phyloP scores from a whole-genome alignment of 2,113 vertebrate species.

The Clupea harengus region DNA sequence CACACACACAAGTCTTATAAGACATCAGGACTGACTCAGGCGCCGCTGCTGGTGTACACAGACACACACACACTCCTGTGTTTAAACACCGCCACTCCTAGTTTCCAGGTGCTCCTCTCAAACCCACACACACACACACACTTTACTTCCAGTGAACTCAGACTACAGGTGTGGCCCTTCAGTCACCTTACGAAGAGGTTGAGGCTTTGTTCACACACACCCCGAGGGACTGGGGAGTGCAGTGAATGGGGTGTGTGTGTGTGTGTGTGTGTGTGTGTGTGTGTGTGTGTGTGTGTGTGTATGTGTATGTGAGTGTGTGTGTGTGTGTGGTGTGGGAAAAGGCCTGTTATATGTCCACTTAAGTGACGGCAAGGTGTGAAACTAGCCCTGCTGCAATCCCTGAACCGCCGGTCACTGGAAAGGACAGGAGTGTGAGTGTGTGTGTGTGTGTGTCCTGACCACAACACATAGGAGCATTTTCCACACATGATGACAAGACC shows the following conservation, averaged over 20 bases:
- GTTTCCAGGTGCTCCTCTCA: slow-evolving; percentile 44
- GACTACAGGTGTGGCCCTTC: slow-evolving; percentile 41
- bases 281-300: slow-evolving; percentile 4
- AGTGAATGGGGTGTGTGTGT: no score
- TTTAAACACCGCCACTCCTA: slow-evolving; percentile 29
- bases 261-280: no score
- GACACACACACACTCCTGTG: slow-evolving; percentile 4
- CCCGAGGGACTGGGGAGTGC: slow-evolving; percentile 11
- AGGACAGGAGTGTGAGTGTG: slow-evolving; percentile 12
- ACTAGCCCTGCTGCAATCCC: slow-evolving; percentile 38
- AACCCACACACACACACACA: no score
- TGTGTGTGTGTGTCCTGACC: neutral
- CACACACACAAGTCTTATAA: neutral
- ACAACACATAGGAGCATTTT: no score
- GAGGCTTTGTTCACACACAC: neutral
- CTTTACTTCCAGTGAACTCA: slow-evolving; percentile 22
- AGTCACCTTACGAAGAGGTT: neutral
- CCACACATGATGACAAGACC: no score
- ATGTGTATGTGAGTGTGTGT: neutral
- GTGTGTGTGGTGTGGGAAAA: slow-evolving; percentile 1
- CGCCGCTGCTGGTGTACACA: slow-evolving; percentile 27
- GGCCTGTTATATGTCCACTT: slow-evolving; percentile 60
- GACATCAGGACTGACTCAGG: slow-evolving; percentile 31
- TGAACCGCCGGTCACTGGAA: neutral
- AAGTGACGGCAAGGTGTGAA: slow-evolving; percentile 60